phyloP scores from a whole-genome alignment of 2,888 invertebrate species.

The Panzeria rudis region DNA sequence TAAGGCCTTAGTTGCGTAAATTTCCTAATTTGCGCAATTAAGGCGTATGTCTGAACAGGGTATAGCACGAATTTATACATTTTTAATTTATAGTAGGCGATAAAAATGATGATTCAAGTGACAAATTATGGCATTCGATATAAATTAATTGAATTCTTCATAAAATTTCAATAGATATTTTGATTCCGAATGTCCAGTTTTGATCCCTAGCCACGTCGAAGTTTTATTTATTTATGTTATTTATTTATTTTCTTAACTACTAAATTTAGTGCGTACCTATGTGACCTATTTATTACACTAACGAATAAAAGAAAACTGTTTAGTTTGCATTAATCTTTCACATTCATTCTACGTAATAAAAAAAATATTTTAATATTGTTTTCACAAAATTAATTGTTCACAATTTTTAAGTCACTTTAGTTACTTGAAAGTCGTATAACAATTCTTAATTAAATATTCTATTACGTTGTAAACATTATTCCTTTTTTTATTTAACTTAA shows the following conservation, averaged over 20 bases:
- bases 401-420: background rate
- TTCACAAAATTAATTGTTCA: background rate
- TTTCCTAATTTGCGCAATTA: too few species aligned
- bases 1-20: too few species aligned
- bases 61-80: too few species aligned
- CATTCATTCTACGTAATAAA: background rate
- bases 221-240: background rate
- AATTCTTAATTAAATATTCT: slow-evolving; percentile 32
- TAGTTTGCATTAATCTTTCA: background rate
- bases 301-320: background rate
- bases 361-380: background rate
- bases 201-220: too few species aligned
- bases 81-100: too few species aligned
- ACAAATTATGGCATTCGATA: too few species aligned
- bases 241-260: background rate
- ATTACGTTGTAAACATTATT: slow-evolving; percentile 41
- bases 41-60: too few species aligned
- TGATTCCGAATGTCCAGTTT: too few species aligned
- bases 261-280: background rate
- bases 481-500: background rate
- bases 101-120: too few species aligned
- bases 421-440: slow-evolving; percentile 1
- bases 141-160: too few species aligned
- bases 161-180: too few species aligned
- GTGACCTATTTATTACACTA: background rate